Conservation (phyloP, 2,797 vertebrate genomes). For the Rhincodon typus region DNA sequence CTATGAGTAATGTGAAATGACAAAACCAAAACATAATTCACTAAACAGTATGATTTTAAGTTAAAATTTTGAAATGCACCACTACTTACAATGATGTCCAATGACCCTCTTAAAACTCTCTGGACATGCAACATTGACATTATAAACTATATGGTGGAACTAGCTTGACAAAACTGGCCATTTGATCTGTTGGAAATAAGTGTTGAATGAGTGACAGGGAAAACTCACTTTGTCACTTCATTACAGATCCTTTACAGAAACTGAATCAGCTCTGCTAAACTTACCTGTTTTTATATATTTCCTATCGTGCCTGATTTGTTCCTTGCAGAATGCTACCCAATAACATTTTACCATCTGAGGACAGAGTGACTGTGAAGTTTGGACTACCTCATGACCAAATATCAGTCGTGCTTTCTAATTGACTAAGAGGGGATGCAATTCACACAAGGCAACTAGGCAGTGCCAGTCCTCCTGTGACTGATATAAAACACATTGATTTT, state of each 20-base stretch:
- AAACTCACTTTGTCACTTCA: not conserved
- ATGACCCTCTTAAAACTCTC: not conserved
- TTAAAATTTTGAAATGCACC: constrained; percentile 23
- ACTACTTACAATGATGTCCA: constrained; percentile 7
- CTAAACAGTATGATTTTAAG: not conserved
- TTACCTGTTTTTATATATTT: not conserved
- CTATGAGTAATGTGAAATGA: not conserved
- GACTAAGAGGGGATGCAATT: not conserved
- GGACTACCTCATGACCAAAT: not conserved
- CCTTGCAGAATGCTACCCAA: not conserved
- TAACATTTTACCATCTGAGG: not conserved
- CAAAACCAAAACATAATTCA: not conserved
- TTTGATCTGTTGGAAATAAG: not conserved
- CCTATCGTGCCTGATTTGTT: not conserved
- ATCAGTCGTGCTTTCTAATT: not conserved
- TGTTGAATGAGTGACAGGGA: too few species aligned
- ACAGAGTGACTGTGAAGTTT: not conserved
- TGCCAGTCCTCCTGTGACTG: not conserved
- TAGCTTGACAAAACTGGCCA: not conserved
- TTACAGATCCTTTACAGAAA: not conserved
- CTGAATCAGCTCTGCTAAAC: not conserved
- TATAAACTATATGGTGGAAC: not conserved
- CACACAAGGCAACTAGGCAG: not conserved
- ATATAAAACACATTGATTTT: not conserved
- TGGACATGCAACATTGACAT: not conserved